Conservation (phyloP, 2,888 invertebrate species). For the Melikaiella ostensackeni region DNA sequence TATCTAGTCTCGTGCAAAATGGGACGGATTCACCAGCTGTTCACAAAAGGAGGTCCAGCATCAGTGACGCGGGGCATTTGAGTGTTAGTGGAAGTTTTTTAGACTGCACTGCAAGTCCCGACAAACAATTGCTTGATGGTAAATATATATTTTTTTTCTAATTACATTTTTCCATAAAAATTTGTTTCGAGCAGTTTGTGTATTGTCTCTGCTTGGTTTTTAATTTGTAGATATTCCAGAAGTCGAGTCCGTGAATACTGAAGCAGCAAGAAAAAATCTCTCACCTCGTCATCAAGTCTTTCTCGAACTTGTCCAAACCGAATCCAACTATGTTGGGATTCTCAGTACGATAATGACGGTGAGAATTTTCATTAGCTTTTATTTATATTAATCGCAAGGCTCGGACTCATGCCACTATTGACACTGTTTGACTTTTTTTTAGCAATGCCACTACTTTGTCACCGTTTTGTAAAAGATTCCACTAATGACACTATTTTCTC, state of each 20-base stretch:
- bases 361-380: slow-evolving; percentile 65
- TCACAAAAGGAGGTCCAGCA: slow-evolving; percentile 90
- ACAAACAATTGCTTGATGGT: slow-evolving; percentile 79
- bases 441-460: too few relatives aligned
- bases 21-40: slow-evolving; percentile 79
- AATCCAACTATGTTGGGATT: slow-evolving; percentile 97
- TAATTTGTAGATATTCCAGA: slow-evolving; percentile 75
- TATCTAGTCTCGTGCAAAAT: slow-evolving; percentile 80
- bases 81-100: slow-evolving; percentile 93
- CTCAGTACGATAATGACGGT: slow-evolving; percentile 95
- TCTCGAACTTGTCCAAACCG: slow-evolving; percentile 96
- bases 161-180: neutral
- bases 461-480: too few relatives aligned
- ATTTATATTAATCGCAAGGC: neutral
- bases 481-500: too few relatives aligned
- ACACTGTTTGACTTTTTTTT: too few relatives aligned
- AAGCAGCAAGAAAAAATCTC: slow-evolving; percentile 83
- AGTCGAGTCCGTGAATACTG: slow-evolving; percentile 80
- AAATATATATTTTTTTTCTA: slow-evolving; percentile 46
- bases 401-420: too few relatives aligned
- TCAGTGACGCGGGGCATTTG: slow-evolving; percentile 90
- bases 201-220: slow-evolving; percentile 36
- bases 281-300: slow-evolving; percentile 90
- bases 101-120: slow-evolving; percentile 92
- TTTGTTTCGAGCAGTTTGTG: neutral